A percentile compares a stretch with the other conserved stretches of the same genome.
Conservation (phyloP, 2,797 vertebrate genomes). For the Poecile montanus region DNA sequence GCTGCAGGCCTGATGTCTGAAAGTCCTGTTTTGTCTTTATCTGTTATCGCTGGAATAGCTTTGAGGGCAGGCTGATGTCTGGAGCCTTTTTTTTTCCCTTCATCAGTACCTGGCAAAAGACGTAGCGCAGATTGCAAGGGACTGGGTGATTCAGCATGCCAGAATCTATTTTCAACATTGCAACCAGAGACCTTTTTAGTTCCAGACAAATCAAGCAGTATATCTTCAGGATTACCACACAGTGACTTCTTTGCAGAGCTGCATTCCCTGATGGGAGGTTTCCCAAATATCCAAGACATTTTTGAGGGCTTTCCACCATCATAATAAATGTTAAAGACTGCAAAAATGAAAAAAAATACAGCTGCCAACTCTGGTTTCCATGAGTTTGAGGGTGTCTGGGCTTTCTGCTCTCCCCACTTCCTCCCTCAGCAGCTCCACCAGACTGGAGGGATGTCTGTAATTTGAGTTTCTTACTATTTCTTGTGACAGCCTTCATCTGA, state of each 20-base stretch:
- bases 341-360: conserved; percentile 3
- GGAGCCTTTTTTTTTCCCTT: not conserved
- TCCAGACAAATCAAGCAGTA: conserved; percentile 5
- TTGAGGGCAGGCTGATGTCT: conserved; percentile 38
- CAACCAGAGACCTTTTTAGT: not conserved
- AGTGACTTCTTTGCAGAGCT: not conserved
- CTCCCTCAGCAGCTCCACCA: not conserved
- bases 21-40: conserved; percentile 50
- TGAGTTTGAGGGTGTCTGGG: not conserved
- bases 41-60: conserved; percentile 7
- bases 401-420: not conserved
- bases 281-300: conserved; percentile 21
- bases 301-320: not conserved
- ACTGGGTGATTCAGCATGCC: not conserved
- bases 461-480: not conserved
- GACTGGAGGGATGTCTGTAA: not conserved
- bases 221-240: conserved; percentile 2
- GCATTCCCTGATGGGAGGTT: not conserved
- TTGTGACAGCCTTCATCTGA: not conserved
- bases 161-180: not conserved
- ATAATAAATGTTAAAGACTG: not conserved
- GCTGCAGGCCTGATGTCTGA: conserved; percentile 41
- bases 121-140: not conserved
- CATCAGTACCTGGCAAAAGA: conserved; percentile 24
- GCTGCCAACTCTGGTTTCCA: not conserved